Evolutionary conservation across 2,888 invertebrate species (phyloP).

Genomic region (Helleia helle): DNA sequence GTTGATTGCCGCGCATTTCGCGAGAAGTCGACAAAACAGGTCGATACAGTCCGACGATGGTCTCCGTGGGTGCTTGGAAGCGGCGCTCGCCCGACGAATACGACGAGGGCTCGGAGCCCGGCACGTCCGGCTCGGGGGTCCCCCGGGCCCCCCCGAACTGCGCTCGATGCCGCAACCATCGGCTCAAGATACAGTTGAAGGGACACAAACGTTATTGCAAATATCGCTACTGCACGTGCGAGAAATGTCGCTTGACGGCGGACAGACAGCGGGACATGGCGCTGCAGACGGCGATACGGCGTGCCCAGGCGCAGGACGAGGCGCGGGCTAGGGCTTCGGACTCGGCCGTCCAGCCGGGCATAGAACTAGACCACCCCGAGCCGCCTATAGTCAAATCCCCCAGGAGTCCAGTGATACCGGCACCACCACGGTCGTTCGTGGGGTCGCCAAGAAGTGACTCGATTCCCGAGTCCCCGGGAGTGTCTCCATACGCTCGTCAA

Average conservation of each 20-base stretch:
- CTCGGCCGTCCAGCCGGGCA: conserved; percentile 39
- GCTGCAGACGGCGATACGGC: conserved; percentile 85
- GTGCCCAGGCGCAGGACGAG: conserved; percentile 91
- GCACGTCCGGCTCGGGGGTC: conserved; percentile 71
- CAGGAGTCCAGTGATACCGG: conserved; percentile 41
- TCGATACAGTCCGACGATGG: conserved; percentile 41
- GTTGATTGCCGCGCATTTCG: conserved; percentile 31
- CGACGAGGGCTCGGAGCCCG: conserved; percentile 63
- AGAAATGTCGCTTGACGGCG: conserved; percentile 89
- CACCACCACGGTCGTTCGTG: conserved; percentile 37
- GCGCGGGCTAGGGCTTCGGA: conserved; percentile 66
- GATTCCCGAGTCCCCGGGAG: conserved; percentile 55
- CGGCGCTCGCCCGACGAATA: conserved; percentile 63
- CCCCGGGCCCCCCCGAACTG: conserved; percentile 92
- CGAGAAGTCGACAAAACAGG: conserved; percentile 47
- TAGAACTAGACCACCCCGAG: conserved; percentile 64
- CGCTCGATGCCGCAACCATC: conserved; percentile 93
- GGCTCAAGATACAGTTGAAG: conserved; percentile 89
- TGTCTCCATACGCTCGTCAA: conserved; percentile 54
- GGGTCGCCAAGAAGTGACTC: conserved; percentile 60
- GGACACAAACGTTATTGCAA: conserved; percentile 95
- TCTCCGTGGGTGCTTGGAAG: conserved; percentile 64
- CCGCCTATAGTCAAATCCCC: conserved; percentile 61
- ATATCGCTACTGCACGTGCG: conserved; percentile 83
- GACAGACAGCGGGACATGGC: conserved; percentile 94